phyloP scores from a whole-genome alignment of 2,797 vertebrate genomes.

The Scyliorhinus canicula region DNA sequence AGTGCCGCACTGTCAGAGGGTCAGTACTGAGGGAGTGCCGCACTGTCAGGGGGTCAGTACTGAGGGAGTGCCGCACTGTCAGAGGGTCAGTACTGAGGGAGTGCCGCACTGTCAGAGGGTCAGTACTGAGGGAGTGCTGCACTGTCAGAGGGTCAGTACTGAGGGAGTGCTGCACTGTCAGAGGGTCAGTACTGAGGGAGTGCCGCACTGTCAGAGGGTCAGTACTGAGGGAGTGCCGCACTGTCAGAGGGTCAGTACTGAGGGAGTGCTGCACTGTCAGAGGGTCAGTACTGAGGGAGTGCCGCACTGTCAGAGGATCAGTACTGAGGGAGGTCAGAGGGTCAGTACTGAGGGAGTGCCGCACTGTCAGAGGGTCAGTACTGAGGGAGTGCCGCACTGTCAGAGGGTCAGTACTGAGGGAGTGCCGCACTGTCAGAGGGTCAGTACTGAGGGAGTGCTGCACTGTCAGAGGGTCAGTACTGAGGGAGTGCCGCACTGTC shows the following conservation, averaged over 20 bases:
- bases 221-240: neutral
- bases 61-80: neutral
- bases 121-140: neutral
- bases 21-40: neutral
- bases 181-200: neutral
- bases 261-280: too few species aligned
- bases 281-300: neutral
- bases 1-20: neutral
- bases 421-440: too few species aligned
- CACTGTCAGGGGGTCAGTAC: too few species aligned
- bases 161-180: neutral
- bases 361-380: too few species aligned
- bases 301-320: too few species aligned
- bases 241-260: neutral
- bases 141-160: neutral
- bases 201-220: neutral
- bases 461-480: too few species aligned
- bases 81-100: neutral
- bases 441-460: neutral
- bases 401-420: neutral
- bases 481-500: too few species aligned
- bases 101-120: neutral
- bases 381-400: too few species aligned
- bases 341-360: neutral
- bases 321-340: neutral